Evolutionary conservation across 1,140 invertebrate genomes (phyloP), one percentile per base, ranked within the genome.

Genomic region (Manduca sexta): DNA sequence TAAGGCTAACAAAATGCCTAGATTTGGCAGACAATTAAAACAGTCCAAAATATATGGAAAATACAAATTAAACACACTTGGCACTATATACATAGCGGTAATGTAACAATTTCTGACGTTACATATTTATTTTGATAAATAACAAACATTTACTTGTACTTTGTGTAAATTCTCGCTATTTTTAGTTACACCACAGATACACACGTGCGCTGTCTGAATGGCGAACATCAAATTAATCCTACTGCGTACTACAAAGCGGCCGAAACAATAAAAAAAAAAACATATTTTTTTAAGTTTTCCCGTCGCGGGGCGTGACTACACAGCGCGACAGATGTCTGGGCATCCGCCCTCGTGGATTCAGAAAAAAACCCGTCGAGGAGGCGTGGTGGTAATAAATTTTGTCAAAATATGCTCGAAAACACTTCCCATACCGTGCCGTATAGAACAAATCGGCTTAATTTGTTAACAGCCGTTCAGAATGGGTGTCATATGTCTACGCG

Each of bases 301-400:
- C 15, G 10, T 40, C 40, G 34, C 56, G 51, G 70, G 77, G 81
- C 78, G 81, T 81, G 75, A 74, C 68, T 45, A 40, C 48, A 46
- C 60, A 66, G 64, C 53, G 56, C 77, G 75, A 75, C 81, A 84
- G 81, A 84, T 84, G 81, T 76, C 69, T 55, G 52, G 52, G 67
- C 74, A 73, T 77, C 71, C 66, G 65, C 71, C 74, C 64, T 60
- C 57, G 39, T 40, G 31, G 46, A 38, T 40, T 34, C 53, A 50
- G 53, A 69, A 75, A 84, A 81, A 84, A 73, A 60, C 55, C 57
- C 59, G 59, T 43, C 52, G 52, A 60, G 70, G 56, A 80, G 85
- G 85, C 85, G 85, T 85, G 85, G 79, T 74, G 49, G 71, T 61
- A 81, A 87, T 87, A 87, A 87, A 87, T 87, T 84, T 84, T 78